Base-by-base conservation (phyloP, 2,797 vertebrate species). In the Pseudomugil gertrudae region DNA sequence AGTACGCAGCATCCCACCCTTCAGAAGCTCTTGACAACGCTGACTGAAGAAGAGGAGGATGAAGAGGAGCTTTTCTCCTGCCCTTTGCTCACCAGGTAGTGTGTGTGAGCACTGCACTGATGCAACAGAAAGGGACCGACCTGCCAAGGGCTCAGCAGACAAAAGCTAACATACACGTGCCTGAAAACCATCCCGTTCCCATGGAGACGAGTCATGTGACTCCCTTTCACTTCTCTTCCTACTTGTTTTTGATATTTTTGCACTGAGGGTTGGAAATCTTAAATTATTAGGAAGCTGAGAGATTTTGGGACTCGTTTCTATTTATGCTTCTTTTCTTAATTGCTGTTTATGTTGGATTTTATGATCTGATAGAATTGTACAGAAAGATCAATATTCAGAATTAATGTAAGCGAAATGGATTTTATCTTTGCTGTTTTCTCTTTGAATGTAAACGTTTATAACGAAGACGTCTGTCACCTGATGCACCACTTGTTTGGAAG, bases 11-110 rank as follows among this genome's bases (percentile, higher is more conserved):
- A 88, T 91, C 95, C 92, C 95, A 94, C 90, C 91, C 94, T 92
- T 93, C 95, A 88, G 96, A 98, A 89, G 89, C 94, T 85, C 93
- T 95, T 86, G 96, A 98, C 92, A 96, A 95, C 86, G 94, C 94
- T 73, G 96, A 97, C 92, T 96, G 96, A 89, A 90, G 54, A 80
- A 83, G 91, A 89, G 80, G 84, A 92, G 89, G 82, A 62, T 68
- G 38, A 48, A 32, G 57, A 38, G 21, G 5, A 73, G 4, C 19
- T 62, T 5, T 51, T 32, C 56, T 45, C 40, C 40, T 40, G 38
- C 43, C 43, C 40, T 55, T 53, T 57, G 47, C 53, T 27, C 63
- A 72, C 48, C 27, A 27, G 57, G 63, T 57, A 0, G 7, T 26
- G 62, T 45, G 24, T 57, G 65, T 33, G 72, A 57, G 68, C 51